These are phyloP conservation scores for Psettodes erumei DNA, from an alignment of 2,113 vertebrate species.

Conservation along the genomic window DNA sequence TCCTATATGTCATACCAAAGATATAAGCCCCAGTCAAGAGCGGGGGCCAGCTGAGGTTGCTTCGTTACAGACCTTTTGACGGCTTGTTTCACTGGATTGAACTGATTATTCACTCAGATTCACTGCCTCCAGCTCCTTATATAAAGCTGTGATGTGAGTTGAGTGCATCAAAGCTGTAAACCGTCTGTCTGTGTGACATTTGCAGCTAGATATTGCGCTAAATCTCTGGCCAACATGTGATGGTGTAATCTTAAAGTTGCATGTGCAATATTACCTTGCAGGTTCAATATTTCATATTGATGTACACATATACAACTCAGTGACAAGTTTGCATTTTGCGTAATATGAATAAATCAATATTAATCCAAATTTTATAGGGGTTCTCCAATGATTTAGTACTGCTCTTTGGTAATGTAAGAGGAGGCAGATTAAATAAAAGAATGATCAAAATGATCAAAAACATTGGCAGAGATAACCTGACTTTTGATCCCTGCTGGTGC, in stretches of 20 bases:
- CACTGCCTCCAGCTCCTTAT: neutral
- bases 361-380: neutral
- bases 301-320: no score
- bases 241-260: constrained; percentile 2
- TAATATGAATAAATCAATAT: neutral
- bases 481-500: neutral
- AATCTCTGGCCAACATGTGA: neutral
- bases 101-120: constrained; percentile 19
- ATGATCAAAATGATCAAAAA: neutral
- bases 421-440: neutral
- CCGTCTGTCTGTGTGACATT: neutral
- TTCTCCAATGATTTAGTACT: neutral
- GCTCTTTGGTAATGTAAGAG: no score
- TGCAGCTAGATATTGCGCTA: neutral
- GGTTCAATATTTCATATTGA: constrained; percentile 21
- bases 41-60: neutral
- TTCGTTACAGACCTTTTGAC: constrained; percentile 27
- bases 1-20: constrained; percentile 1
- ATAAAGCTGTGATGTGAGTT: neutral
- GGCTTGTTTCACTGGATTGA: constrained; percentile 3
- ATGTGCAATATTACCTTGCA: neutral
- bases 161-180: constrained; percentile 19
- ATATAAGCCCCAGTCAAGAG: neutral
- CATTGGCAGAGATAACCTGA: neutral
- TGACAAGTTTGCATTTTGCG: no score